Evolutionary conservation across 2,797 vertebrate species (phyloP), one percentile per base, ranked within the genome.

Genomic region (Vireo griseus): DNA sequence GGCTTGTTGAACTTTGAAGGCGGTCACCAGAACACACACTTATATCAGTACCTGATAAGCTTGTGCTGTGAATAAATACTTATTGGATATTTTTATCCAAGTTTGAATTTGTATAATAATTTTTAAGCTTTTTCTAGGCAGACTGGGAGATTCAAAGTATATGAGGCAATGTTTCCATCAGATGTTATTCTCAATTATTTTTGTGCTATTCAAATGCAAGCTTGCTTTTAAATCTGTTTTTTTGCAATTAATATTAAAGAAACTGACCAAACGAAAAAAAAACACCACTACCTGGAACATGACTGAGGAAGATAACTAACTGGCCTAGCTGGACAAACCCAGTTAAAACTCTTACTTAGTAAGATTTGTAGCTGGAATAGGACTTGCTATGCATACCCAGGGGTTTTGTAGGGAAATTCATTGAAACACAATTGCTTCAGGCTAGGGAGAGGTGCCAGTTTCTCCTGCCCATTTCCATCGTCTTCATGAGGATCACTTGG

Each of bases 71-170:
- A 92, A 73, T 89, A 77, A 89, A 59, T 80, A 74, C 48, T 71
- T 82, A 58, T 0, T 52, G 76, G 68, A 13, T 91, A 51, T 90
- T 95, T 95, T 77, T 66, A 87, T 90, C 79, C 44, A 76, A 40
- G 37, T 76, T 91, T 86, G 86, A 77, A 80, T 94, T 94, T 92
- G 39, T 91, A 65, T 47, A 51, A 42, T 86, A 62, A 40, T 62
- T 96, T 68, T 91, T 51, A 86, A 86, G 58, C 42, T 87, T 82
- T 93, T 94, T 78, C 52, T 92, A 85, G 40, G 72, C 58, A 35
- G 82, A 80, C 8, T 82, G 77, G 77, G 45, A 90, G 45, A 39
- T 77, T 57, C 29, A 65, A 40, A 89, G 44, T 87, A 33, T 26
- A 44, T 10, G 28, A 58, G 28, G 50, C 35, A 51, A 33, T 62